Conservation (phyloP, 1,140 invertebrate species). For the Anastatus disparis region DNA sequence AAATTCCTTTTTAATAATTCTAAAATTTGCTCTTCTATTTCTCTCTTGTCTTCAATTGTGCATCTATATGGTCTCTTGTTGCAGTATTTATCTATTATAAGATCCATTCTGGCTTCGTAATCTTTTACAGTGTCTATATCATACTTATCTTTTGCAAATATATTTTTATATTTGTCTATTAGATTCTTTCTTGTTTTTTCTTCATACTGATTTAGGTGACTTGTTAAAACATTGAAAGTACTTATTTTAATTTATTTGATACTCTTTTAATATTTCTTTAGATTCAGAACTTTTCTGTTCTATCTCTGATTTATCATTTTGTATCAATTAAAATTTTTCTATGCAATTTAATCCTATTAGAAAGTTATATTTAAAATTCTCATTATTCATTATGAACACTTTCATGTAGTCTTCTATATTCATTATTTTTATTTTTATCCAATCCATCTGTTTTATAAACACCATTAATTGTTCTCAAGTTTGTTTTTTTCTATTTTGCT, state of each 20-base stretch:
- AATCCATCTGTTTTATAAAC: constrained; percentile 27
- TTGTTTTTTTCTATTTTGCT: constrained; percentile 10
- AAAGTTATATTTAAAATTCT: constrained; percentile 4
- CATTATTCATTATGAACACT: constrained; percentile 7
- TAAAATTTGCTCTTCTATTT: constrained; percentile 20
- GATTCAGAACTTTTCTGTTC: background rate
- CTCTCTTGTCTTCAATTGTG: constrained; percentile 14
- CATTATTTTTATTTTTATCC: constrained; percentile 39
- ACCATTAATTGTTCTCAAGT: constrained; percentile 36
- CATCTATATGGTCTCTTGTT: constrained; percentile 36
- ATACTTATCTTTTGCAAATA: constrained; percentile 44
- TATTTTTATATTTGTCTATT: constrained; percentile 27
- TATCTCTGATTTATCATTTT: constrained; percentile 30
- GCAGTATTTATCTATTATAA: constrained; percentile 26
- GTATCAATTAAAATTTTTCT: constrained; percentile 19
- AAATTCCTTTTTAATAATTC: constrained; percentile 14
- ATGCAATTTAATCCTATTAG: constrained; percentile 28
- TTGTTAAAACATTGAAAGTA: constrained; percentile 13
- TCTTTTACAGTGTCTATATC: constrained; percentile 34
- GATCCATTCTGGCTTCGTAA: constrained; percentile 34
- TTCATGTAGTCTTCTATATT: constrained; percentile 34
- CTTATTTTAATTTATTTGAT: background rate
- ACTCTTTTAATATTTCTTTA: background rate
- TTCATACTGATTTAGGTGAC: constrained; percentile 20
- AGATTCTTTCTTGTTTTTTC: constrained; percentile 23